Conservation (phyloP, 2,888 invertebrate genomes). For the Cetonia aurata region DNA sequence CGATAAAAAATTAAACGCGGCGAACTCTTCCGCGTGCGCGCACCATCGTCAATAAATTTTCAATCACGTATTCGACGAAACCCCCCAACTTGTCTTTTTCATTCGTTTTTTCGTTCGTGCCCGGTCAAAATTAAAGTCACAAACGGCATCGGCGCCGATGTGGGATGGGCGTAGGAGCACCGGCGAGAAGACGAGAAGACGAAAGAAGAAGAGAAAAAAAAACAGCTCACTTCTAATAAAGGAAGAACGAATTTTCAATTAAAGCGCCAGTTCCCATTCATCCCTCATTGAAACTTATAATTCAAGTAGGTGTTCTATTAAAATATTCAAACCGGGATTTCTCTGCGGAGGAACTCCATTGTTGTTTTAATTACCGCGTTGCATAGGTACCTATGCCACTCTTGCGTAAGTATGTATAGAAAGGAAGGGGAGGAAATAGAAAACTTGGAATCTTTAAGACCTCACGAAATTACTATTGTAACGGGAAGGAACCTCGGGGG, state of each 20-base stretch:
- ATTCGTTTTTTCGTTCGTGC: slow-evolving; percentile 9
- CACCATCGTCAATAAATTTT: slow-evolving; percentile 24
- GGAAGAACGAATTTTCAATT: slow-evolving; percentile 50
- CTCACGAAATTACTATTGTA: slow-evolving; percentile 60
- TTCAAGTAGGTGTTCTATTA: slow-evolving; percentile 57
- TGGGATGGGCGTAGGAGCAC: background rate
- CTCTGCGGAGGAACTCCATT: slow-evolving; percentile 59
- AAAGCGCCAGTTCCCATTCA: slow-evolving; percentile 50
- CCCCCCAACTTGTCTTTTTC: slow-evolving; percentile 15
- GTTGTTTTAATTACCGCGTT: slow-evolving; percentile 60
- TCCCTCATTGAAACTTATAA: slow-evolving; percentile 52
- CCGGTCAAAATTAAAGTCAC: slow-evolving; percentile 35
- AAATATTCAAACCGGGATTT: slow-evolving; percentile 60
- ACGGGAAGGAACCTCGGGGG: slow-evolving; percentile 25
- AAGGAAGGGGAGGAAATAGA: background rate
- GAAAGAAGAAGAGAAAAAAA: slow-evolving; percentile 20
- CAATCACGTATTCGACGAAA: slow-evolving; percentile 39
- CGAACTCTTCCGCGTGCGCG: background rate
- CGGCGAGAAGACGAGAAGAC: background rate
- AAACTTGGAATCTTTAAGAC: slow-evolving; percentile 32
- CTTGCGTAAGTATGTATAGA: background rate
- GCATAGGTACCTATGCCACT: slow-evolving; percentile 51
- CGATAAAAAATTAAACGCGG: slow-evolving; percentile 34
- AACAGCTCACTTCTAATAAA: slow-evolving; percentile 29
- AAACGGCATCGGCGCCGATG: slow-evolving; percentile 6